phyloP scores from a whole-genome alignment of 2,113 vertebrate species.

The Toxotes jaculatrix region DNA sequence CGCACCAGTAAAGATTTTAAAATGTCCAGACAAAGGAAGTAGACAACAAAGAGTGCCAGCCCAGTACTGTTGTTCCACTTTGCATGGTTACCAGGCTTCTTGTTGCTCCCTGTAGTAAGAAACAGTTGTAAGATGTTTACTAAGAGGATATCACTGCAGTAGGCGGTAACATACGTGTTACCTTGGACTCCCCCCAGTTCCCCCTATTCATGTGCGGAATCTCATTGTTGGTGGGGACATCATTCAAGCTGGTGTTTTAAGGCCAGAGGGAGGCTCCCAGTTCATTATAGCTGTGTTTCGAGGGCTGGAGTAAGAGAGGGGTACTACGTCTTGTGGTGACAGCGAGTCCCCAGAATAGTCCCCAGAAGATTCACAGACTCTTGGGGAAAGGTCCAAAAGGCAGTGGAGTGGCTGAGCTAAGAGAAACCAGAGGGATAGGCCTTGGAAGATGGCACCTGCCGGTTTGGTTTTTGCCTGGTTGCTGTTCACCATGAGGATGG shows the following conservation, averaged over 20 bases:
- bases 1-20: constrained; percentile 82
- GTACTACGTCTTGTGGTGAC: constrained; percentile 71
- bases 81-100: constrained; percentile 75
- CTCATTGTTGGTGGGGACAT: constrained; percentile 81
- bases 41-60: constrained; percentile 71
- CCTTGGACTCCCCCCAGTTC: constrained; percentile 76
- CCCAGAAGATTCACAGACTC: constrained; percentile 64
- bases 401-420: constrained; percentile 32
- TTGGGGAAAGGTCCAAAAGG: constrained; percentile 51
- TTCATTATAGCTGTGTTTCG: constrained; percentile 75
- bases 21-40: constrained; percentile 77
- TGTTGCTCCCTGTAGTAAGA: constrained; percentile 61
- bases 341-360: constrained; percentile 51
- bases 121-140: constrained; percentile 77
- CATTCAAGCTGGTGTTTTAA: constrained; percentile 83
- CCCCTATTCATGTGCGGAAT: constrained; percentile 83
- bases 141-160: constrained; percentile 66
- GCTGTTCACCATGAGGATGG: constrained; percentile 67
- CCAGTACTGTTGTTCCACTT: constrained; percentile 60
- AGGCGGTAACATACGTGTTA: constrained; percentile 72
- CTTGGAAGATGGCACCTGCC: constrained; percentile 74
- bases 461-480: constrained; percentile 67
- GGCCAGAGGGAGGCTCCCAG: constrained; percentile 74
- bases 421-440: constrained; percentile 44
- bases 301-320: constrained; percentile 61